Evolutionary conservation across 2,113 vertebrate genomes (phyloP).

Genomic region (Herpailurus yagouaroundi): DNA sequence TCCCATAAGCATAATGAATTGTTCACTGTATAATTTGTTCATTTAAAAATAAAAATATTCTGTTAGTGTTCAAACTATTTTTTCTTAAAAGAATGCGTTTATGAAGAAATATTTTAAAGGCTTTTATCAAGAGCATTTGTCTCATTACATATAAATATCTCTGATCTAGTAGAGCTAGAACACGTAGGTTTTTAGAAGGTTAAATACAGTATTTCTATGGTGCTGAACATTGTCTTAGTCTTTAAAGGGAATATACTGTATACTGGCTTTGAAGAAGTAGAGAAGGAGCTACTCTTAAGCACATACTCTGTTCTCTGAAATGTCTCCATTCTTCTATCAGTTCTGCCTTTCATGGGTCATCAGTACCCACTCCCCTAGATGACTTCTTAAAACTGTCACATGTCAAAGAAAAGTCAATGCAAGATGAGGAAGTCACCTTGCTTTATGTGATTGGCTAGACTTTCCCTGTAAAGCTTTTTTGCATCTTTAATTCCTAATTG

Average conservation of each 20-base stretch:
- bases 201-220: neutral
- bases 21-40: neutral
- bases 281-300: conserved; percentile 56
- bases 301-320: conserved; percentile 77
- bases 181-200: neutral
- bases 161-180: neutral
- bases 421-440: conserved; percentile 70
- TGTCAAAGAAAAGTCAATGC: conserved; percentile 79
- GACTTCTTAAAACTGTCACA: conserved; percentile 77
- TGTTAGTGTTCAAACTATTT: neutral
- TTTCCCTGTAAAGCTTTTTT: conserved; percentile 59
- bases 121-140: conserved; percentile 1
- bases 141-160: neutral
- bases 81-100: neutral
- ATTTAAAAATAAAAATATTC: conserved; percentile 1
- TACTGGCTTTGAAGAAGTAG: conserved; percentile 72
- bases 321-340: conserved; percentile 77
- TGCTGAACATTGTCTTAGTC: conserved; percentile 65
- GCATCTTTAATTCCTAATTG: conserved; percentile 34
- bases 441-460: conserved; percentile 72
- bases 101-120: neutral
- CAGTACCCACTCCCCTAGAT: conserved; percentile 73
- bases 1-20: neutral
- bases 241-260: conserved; percentile 69
- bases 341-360: conserved; percentile 81